phyloP scores from a whole-genome alignment of 2,888 invertebrate species.

The Pteria penguin region DNA sequence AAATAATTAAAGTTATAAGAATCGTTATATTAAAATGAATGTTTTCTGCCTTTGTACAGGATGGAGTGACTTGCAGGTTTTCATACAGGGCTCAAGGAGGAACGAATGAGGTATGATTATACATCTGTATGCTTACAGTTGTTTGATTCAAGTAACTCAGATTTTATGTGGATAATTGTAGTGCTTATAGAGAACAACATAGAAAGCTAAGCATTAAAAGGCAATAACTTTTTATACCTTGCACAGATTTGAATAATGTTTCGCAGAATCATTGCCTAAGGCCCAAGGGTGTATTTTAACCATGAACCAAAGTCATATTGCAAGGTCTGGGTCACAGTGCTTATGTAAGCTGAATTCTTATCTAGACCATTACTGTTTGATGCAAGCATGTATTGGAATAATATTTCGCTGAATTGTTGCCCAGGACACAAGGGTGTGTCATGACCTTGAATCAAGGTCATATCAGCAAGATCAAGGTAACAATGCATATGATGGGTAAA shows the following conservation, averaged over 20 bases:
- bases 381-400: too few species aligned
- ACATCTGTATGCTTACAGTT: not conserved
- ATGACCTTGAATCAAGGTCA: too few species aligned
- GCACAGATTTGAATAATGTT: not conserved
- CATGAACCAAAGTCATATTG: too few species aligned
- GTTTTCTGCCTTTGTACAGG: constrained; percentile 39
- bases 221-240: not conserved
- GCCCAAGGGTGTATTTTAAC: too few species aligned
- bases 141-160: not conserved
- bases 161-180: not conserved
- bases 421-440: too few species aligned
- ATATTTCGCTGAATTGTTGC: too few species aligned
- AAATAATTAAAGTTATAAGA: not conserved
- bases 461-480: too few species aligned
- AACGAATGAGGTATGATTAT: constrained; percentile 58
- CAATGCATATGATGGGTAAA: too few species aligned
- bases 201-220: not conserved
- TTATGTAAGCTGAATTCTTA: too few species aligned
- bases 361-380: too few species aligned
- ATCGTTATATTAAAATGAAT: not conserved
- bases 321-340: too few species aligned
- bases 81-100: constrained; percentile 62
- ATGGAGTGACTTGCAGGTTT: constrained; percentile 53
- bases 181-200: not conserved
- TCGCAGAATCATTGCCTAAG: not conserved